A percentile compares a stretch with the other conserved stretches of the same genome.
phyloP scores from a whole-genome alignment of 1,140 invertebrate species.

The Bursaphelenchus mucronatus region DNA sequence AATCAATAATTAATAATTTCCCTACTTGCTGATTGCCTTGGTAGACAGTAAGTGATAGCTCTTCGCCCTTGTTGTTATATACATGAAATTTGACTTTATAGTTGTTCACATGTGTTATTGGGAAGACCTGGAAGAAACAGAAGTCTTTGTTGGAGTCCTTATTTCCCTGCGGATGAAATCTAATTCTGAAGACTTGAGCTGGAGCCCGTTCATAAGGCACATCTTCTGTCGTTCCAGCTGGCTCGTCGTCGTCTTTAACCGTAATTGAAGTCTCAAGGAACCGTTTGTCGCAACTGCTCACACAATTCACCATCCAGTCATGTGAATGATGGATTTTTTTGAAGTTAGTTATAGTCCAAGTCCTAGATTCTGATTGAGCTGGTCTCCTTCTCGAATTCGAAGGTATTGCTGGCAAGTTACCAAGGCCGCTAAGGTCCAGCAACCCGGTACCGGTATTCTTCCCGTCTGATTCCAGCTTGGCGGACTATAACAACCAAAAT shows the following conservation, averaged over 20 bases:
- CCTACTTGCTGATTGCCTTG: constrained; percentile 53
- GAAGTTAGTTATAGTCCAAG: no score
- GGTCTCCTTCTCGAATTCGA: no score
- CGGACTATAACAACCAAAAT: no score
- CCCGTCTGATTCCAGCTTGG: no score
- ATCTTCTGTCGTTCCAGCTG: constrained; percentile 9
- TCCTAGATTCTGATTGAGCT: no score
- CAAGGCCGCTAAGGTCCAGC: no score
- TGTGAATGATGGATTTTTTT: constrained; percentile 1
- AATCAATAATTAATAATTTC: constrained; percentile 2
- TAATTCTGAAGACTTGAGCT: constrained; percentile 47
- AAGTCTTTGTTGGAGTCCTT: constrained; percentile 61
- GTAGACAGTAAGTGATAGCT: constrained; percentile 58
- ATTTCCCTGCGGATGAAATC: constrained; percentile 56
- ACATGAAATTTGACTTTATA: constrained; percentile 56
- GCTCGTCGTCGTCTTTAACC: constrained; percentile 40
- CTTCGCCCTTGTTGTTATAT: constrained; percentile 50
- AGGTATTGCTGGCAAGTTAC: no score
- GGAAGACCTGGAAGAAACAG: constrained; percentile 58
- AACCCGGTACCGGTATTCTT: no score
- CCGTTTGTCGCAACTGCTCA: constrained; percentile 56
- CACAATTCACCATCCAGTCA: constrained; percentile 55
- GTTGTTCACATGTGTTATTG: constrained; percentile 42
- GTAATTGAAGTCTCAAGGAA: constrained; percentile 56
- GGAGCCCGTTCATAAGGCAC: constrained; percentile 16